phyloP scores from a whole-genome alignment of 53 echinoderm and acorn worm genomes.

The Echinometra lucunter region DNA sequence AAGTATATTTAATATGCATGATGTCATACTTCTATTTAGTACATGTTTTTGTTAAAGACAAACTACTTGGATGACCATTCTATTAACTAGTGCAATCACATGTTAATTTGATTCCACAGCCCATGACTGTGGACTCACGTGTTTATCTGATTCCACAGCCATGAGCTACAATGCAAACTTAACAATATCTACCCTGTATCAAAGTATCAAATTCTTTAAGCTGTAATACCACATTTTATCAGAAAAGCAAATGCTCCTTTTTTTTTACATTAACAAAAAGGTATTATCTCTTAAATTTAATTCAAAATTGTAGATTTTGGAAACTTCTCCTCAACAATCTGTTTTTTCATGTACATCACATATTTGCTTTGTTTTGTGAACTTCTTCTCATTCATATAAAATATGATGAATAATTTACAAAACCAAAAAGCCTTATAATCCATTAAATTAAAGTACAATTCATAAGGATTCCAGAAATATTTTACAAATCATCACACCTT shows the following conservation, averaged over 20 bases:
- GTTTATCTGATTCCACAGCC: not conserved
- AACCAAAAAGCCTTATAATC: too few relatives aligned
- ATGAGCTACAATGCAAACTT: not conserved
- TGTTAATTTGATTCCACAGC: not conserved
- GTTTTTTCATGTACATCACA: too few relatives aligned
- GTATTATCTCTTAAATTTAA: too few relatives aligned
- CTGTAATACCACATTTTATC: not conserved
- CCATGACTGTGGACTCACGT: not conserved
- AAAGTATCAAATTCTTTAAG: not conserved
- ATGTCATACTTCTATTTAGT: not conserved
- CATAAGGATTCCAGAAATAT: too few relatives aligned
- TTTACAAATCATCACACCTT: too few relatives aligned
- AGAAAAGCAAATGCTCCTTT: not conserved
- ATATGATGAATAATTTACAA: too few relatives aligned
- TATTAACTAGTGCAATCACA: not conserved
- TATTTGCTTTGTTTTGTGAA: too few relatives aligned
- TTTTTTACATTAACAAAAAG: not conserved
- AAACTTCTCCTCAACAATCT: too few relatives aligned
- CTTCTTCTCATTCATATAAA: too few relatives aligned
- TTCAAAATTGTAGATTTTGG: not conserved
- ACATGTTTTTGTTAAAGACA: not conserved
- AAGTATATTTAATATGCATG: constrained; percentile 9
- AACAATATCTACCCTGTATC: not conserved
- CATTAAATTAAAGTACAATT: too few relatives aligned
- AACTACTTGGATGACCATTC: not conserved